These are phyloP conservation scores for Teleogryllus occipitalis DNA, from an alignment of 1,140 invertebrate genomes.

Conservation along the genomic window DNA sequence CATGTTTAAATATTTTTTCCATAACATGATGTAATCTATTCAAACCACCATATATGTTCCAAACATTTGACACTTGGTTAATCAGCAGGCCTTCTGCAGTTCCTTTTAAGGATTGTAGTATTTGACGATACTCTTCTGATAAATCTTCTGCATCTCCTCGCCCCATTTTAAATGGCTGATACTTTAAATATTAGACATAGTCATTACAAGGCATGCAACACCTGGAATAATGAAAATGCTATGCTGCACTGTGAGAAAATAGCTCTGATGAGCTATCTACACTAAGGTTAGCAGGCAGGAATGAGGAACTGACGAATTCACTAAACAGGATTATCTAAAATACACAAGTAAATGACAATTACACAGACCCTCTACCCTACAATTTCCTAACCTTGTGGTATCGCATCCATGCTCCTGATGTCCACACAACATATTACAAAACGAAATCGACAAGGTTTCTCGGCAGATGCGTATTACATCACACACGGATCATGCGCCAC, in stretches of 20 bases:
- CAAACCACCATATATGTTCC: slow-evolving; percentile 57
- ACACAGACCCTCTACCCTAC: neutral
- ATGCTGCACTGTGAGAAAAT: neutral
- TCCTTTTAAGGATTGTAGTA: slow-evolving; percentile 45
- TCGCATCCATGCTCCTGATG: neutral
- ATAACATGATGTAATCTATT: slow-evolving; percentile 48
- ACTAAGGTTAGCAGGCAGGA: neutral
- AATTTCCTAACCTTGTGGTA: neutral
- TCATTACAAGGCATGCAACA: neutral
- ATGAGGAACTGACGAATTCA: neutral
- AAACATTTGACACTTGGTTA: slow-evolving; percentile 51
- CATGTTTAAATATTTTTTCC: slow-evolving; percentile 54
- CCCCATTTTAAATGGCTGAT: neutral
- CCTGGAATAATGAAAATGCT: slow-evolving; percentile 1
- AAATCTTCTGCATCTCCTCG: neutral
- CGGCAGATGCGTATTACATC: neutral
- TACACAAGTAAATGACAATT: neutral
- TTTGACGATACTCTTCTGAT: slow-evolving; percentile 28
- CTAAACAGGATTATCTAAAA: neutral
- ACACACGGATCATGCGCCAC: neutral
- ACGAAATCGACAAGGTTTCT: neutral
- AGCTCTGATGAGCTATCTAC: neutral
- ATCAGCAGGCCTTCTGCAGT: slow-evolving; percentile 56
- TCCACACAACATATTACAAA: neutral
- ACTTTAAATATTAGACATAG: neutral